Conservation (phyloP, 2,797 vertebrate genomes). For the Okamejei kenojei region DNA sequence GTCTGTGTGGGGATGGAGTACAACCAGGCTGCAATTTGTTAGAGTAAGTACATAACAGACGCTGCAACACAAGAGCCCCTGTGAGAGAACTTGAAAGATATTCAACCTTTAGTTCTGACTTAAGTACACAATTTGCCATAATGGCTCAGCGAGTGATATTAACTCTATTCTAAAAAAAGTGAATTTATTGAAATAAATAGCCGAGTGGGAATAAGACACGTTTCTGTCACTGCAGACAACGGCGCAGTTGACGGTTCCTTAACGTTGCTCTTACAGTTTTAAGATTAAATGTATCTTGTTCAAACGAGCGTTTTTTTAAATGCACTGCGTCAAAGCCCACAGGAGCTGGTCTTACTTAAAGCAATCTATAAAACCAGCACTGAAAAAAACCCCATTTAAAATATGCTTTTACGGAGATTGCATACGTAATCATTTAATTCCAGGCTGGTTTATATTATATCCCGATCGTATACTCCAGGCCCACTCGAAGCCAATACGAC, state of each 20-base stretch:
- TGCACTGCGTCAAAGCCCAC: background rate
- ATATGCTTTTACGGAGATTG: background rate
- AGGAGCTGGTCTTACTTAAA: background rate
- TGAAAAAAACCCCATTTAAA: background rate
- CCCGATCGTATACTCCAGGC: background rate
- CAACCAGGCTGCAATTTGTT: background rate
- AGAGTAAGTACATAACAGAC: background rate
- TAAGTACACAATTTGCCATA: background rate
- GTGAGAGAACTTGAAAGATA: background rate
- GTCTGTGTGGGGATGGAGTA: background rate
- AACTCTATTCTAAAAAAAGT: background rate
- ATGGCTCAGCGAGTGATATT: conserved; percentile 19
- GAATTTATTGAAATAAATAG: background rate
- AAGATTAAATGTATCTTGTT: background rate
- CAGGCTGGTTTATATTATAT: conserved; percentile 35
- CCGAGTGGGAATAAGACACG: background rate
- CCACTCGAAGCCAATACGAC: background rate
- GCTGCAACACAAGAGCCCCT: background rate
- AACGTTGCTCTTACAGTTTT: background rate
- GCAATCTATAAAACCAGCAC: conserved; percentile 1
- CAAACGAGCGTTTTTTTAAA: background rate
- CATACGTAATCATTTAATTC: conserved; percentile 39
- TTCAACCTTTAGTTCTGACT: conserved; percentile 1
- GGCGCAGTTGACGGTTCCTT: background rate
- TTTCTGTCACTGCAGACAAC: background rate